Conservation (phyloP, 92 coral and sea anemone genomes). For the Siderastrea siderea region DNA sequence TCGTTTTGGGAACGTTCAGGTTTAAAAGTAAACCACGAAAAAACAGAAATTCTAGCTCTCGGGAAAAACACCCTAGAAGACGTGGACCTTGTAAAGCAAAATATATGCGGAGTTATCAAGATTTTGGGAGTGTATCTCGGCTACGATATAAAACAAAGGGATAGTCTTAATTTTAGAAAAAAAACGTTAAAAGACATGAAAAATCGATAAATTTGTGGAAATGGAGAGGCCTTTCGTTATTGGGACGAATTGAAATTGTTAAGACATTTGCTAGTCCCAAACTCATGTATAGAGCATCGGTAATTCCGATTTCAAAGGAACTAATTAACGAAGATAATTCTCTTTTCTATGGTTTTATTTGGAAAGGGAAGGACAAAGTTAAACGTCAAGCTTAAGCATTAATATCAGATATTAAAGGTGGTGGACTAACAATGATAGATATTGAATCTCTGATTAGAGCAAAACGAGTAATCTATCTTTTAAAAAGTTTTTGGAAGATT, state of each 20-base stretch:
- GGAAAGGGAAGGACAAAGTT: slow-evolving; percentile 25
- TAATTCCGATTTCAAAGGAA: slow-evolving; percentile 20
- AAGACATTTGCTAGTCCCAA: too few species aligned
- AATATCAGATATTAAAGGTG: slow-evolving; percentile 40
- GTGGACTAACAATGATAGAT: slow-evolving; percentile 47
- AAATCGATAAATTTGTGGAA: slow-evolving; percentile 30
- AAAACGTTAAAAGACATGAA: slow-evolving; percentile 20
- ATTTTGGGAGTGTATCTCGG: slow-evolving; percentile 25
- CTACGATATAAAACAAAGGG: slow-evolving; percentile 29
- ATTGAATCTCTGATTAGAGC: too few species aligned
- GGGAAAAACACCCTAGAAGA: slow-evolving; percentile 3
- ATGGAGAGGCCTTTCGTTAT: slow-evolving; percentile 32
- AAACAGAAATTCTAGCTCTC: slow-evolving; percentile 27
- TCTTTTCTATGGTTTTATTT: background rate
- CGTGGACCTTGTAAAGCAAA: background rate
- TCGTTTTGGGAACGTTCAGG: slow-evolving; percentile 18
- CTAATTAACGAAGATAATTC: slow-evolving; percentile 23
- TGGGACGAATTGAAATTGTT: too few species aligned
- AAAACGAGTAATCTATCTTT: too few species aligned
- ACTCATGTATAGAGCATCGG: too few species aligned
- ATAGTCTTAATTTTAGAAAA: slow-evolving; percentile 11
- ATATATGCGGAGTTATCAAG: slow-evolving; percentile 6
- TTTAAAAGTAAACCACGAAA: slow-evolving; percentile 9
- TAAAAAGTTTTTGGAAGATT: too few species aligned
- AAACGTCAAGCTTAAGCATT: slow-evolving; percentile 53